Evolutionary conservation across 2,888 invertebrate species (phyloP), one percentile per base, ranked within the genome.

Genomic region (Agrilus mali): DNA sequence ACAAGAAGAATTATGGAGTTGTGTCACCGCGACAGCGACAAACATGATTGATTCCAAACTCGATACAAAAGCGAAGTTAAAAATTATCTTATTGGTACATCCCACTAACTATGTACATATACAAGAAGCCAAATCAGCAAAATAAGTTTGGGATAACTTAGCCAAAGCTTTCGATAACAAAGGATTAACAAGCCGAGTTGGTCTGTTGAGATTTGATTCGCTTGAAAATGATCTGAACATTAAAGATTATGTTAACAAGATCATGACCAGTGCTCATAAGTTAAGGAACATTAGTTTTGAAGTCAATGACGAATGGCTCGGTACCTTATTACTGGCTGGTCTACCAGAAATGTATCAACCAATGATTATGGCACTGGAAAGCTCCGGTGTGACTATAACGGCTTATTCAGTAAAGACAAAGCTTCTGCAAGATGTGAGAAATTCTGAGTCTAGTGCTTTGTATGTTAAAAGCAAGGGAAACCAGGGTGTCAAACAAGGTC

Each of bases 351-450:
- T 50, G 17, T 57, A 54, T 39, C 44, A 47, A 17, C 58, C 58
- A 5, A 57, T 60, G 55, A 55, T 60, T 20, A 55, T 56, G 51
- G 52, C 41, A 8, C 27, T 52, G 3, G 50, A 56, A 40, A 56
- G 48, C 35, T 56, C 53, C 8, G 56, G 57, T 32, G 46, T 45
- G 0, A 14, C 40, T n/a, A 54, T 61, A 13, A 51, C 53, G 6
- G 50, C 38, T 7, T 58, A 59, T 44, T 40, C 50, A 2, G 52
- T 56, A 1, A 60, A 59, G 49, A 53, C 49, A 1, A 61, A 60
- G 43, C 39, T 54, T 2, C 40, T 56, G 39, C 53, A 53, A 36
- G 50, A 54, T 36, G 45, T 52, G 4, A 52, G 17, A 17, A 17
- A 17, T 4, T 17, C 17, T 4, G 17, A 17, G 5, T 4, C 3